A percentile compares a stretch with the other conserved stretches of the same genome.
Evolutionary conservation across 2,797 vertebrate genomes (phyloP).

Genomic region (Holocentrus rufus): DNA sequence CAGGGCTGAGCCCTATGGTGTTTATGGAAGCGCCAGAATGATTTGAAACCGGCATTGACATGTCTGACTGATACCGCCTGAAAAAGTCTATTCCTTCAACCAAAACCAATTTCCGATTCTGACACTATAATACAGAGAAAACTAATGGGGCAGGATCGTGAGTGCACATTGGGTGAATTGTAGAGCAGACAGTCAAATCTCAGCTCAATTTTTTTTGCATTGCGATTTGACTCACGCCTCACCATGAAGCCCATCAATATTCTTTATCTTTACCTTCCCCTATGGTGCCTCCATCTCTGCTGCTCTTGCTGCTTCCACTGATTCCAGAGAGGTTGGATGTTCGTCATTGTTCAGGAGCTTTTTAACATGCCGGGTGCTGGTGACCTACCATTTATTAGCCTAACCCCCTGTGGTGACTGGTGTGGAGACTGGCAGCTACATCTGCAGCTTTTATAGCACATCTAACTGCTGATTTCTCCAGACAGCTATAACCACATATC

Average conservation of each 20-base stretch:
- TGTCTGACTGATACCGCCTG: constrained; percentile 59
- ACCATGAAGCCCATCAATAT: constrained; percentile 65
- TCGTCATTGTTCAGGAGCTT: constrained; percentile 72
- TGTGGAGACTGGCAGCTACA: constrained; percentile 53
- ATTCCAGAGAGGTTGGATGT: constrained; percentile 73
- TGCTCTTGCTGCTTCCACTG: constrained; percentile 65
- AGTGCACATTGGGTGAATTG: constrained; percentile 31
- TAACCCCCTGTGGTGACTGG: constrained; percentile 69
- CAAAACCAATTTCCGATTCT: constrained; percentile 71
- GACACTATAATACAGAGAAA: constrained; percentile 64
- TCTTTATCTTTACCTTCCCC: constrained; percentile 64
- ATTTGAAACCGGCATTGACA: constrained; percentile 54
- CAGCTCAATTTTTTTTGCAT: constrained; percentile 46
- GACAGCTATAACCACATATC: constrained; percentile 46
- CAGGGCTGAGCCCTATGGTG: constrained; percentile 56
- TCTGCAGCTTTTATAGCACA: constrained; percentile 58
- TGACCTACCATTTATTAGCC: constrained; percentile 77
- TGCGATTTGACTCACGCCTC: constrained; percentile 40
- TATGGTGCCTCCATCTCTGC: constrained; percentile 44
- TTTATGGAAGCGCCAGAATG: constrained; percentile 46
- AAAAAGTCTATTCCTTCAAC: constrained; percentile 59
- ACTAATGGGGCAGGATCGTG: constrained; percentile 36
- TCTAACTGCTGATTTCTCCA: constrained; percentile 68
- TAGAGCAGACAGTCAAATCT: constrained; percentile 54
- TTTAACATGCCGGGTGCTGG: constrained; percentile 72